A percentile compares a stretch with the other conserved stretches of the same genome.
phyloP scores from a whole-genome alignment of 2,888 invertebrate genomes.

The Cheilosia variabilis region DNA sequence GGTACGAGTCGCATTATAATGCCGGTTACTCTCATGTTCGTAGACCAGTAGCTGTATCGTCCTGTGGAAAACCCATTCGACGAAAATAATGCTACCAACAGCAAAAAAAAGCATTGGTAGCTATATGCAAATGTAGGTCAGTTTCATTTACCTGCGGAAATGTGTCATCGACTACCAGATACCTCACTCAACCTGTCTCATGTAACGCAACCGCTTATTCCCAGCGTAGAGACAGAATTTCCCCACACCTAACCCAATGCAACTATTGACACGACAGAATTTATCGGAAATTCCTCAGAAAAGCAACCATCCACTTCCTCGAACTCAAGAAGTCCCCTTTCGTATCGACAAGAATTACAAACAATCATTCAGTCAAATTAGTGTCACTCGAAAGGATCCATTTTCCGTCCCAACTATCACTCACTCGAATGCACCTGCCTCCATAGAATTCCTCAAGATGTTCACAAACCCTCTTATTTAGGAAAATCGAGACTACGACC shows the following conservation, averaged over 20 bases:
- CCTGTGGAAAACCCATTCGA: no score
- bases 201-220: slow-evolving; percentile 28
- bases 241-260: neutral
- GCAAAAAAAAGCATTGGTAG: no score
- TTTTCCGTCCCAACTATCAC: neutral
- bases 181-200: slow-evolving; percentile 25
- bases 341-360: slow-evolving; percentile 38
- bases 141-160: neutral
- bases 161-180: neutral
- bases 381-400: slow-evolving; percentile 47
- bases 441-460: neutral
- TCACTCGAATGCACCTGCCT: slow-evolving; percentile 42
- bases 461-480: slow-evolving; percentile 42
- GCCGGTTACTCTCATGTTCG: no score
- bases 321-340: slow-evolving; percentile 4
- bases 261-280: slow-evolving; percentile 20
- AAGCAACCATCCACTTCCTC: slow-evolving; percentile 9
- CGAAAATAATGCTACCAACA: no score
- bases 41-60: no score
- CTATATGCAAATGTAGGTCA: neutral
- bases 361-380: slow-evolving; percentile 68
- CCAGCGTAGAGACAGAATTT: slow-evolving; percentile 31
- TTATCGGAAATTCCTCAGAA: slow-evolving; percentile 25
- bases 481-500: slow-evolving; percentile 27
- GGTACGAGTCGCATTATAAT: no score